phyloP scores from a whole-genome alignment of 1,140 invertebrate genomes.

The Drosophila willistoni region DNA sequence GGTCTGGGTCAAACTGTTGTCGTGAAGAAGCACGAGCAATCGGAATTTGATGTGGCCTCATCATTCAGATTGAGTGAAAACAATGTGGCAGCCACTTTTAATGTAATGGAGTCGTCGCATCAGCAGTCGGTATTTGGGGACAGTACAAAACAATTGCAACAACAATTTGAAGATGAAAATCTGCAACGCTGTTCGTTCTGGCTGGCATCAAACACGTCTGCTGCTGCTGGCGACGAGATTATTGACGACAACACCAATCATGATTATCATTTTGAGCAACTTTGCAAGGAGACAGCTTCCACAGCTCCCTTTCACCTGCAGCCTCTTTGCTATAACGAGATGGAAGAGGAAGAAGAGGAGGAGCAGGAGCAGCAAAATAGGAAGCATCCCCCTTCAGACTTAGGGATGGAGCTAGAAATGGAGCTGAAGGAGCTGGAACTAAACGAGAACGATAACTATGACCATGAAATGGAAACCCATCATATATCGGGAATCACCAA shows the following conservation, averaged over 20 bases:
- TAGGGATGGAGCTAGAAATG: neutral
- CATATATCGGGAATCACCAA: conserved; percentile 3
- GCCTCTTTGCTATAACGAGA: conserved; percentile 16
- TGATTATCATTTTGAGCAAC: conserved; percentile 44
- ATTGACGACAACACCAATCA: neutral
- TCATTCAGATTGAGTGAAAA: neutral
- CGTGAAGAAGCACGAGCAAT: neutral
- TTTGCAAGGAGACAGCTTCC: conserved; percentile 52
- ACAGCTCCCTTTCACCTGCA: conserved; percentile 59
- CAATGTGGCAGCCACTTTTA: conserved; percentile 28
- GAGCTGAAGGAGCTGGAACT: neutral
- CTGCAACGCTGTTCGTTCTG: neutral
- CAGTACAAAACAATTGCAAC: conserved; percentile 19
- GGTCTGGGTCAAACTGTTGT: conserved; percentile 28
- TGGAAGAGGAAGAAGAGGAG: neutral
- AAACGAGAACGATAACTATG: neutral
- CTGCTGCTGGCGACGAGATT: neutral
- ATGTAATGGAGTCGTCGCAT: conserved; percentile 1
- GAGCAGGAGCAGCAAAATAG: neutral
- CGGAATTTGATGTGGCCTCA: neutral
- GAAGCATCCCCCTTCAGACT: too few relatives aligned
- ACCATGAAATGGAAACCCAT: neutral
- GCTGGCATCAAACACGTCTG: conserved; percentile 2
- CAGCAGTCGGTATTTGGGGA: neutral
- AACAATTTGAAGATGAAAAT: conserved; percentile 41